Conservation (phyloP, 2,888 invertebrate genomes). For the Steromphala cineraria region DNA sequence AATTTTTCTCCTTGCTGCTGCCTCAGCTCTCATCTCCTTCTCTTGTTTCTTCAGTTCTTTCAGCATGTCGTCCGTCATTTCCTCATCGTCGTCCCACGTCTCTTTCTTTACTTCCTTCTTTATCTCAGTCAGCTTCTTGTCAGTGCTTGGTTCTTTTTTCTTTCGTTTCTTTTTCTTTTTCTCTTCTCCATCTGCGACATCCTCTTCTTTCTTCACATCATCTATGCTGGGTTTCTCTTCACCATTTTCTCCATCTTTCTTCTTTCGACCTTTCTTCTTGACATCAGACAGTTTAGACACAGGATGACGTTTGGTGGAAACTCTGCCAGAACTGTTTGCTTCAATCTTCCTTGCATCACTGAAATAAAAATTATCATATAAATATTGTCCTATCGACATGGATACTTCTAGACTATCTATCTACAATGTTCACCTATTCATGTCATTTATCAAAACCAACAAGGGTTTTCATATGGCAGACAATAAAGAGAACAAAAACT, state of each 20-base stretch:
- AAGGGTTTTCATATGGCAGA: no score
- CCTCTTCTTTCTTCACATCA: constrained; percentile 18
- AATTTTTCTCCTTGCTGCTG: constrained; percentile 28
- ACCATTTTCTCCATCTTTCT: constrained; percentile 20
- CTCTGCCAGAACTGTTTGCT: constrained; percentile 62
- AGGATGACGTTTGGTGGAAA: constrained; percentile 63
- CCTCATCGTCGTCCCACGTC: constrained; percentile 17
- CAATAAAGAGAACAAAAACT: no score
- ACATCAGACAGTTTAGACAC: constrained; percentile 39
- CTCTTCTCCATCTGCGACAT: constrained; percentile 22
- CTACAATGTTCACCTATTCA: no score
- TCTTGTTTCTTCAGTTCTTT: constrained; percentile 1
- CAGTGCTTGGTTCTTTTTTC: neutral
- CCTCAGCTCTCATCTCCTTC: constrained; percentile 12
- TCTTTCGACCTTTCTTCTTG: constrained; percentile 29
- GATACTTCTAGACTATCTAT: no score
- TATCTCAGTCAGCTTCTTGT: neutral
- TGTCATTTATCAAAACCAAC: no score
- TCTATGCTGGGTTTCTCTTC: constrained; percentile 16
- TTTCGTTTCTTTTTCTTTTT: neutral
- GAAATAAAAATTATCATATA: neutral
- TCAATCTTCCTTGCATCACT: constrained; percentile 46
- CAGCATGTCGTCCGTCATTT: neutral
- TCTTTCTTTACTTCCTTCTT: neutral
- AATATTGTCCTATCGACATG: no score